Base-by-base conservation (phyloP, 1,140 invertebrate genomes). In the Drosophila erecta region DNA sequence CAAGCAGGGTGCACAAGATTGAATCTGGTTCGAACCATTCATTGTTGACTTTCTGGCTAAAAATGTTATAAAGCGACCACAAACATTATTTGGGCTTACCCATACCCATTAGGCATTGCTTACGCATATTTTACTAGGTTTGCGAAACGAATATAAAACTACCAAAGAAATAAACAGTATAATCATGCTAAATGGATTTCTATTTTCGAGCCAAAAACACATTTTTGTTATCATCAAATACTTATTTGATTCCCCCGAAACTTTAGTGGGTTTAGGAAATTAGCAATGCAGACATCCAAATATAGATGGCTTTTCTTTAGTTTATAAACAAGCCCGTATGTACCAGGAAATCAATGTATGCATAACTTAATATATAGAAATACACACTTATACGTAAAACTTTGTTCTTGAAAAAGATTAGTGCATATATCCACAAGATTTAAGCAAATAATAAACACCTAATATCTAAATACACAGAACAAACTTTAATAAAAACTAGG, bases 381-480 rank as follows among this genome's bases (percentile, higher is more conserved):
- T 35, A 43, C 22, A 64, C 14, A 59, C 27, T 41, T 22, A 30
- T 64, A 65, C 58, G 49, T 56, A 56, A 69, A 38, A 20, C 50
- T 55, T 54, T 57, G 65, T 70, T 70, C 64, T 54, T 44, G 41
- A 41, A 67, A 57, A 53, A 44, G 43, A 47, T 40, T 69, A 69
- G 24, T 69, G 47, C 64, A 55, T 54, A 24, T 69, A 67, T 37
- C 66, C 54, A 46, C 43, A 30, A 4, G 24, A 44, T 20, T 20
- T 17, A 44, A 44, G 11, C 41, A 20, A 20, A 20, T 20, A 44
- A 44, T 11, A 41, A 47, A 37, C 50, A 56, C 37, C 37, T 47
- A 38, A 69, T 69, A 53, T 70, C 51, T n/a, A 38, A 37, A 38
- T 33, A 67, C 46, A 15, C 66, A 33, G 35, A 47, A 70, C 20